phyloP scores from a whole-genome alignment of 2,888 invertebrate species.

The Drosophila yooni region DNA sequence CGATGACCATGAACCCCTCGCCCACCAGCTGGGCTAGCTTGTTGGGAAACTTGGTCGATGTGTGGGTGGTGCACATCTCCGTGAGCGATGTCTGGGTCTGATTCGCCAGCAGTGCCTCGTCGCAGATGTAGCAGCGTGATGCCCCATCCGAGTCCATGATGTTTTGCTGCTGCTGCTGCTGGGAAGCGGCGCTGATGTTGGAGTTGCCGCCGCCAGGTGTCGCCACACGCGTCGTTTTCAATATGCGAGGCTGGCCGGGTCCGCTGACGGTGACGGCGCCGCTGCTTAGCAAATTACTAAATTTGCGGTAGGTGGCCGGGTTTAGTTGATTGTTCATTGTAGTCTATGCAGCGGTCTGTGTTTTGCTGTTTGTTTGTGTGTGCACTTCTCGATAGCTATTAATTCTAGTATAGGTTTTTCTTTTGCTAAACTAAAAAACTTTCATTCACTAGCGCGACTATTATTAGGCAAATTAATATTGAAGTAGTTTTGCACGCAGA shows the following conservation, averaged over 20 bases:
- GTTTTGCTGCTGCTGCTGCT: slow-evolving; percentile 51
- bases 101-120: slow-evolving; percentile 81
- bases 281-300: slow-evolving; percentile 85
- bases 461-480: slow-evolving; percentile 4
- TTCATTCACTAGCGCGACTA: slow-evolving; percentile 24
- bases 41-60: slow-evolving; percentile 85
- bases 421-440: slow-evolving; percentile 12
- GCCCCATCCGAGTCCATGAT: slow-evolving; percentile 56
- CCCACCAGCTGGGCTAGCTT: slow-evolving; percentile 86
- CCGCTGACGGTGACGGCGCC: slow-evolving; percentile 85
- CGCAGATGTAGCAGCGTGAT: slow-evolving; percentile 85
- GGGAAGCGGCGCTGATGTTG: slow-evolving; percentile 57
- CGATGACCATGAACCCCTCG: slow-evolving; percentile 85
- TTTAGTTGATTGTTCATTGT: slow-evolving; percentile 84
- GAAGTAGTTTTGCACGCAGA: slow-evolving; percentile 1
- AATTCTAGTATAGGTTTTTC: slow-evolving; percentile 45
- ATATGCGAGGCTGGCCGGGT: slow-evolving; percentile 84
- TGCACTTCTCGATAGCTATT: slow-evolving; percentile 45
- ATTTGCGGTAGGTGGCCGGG: slow-evolving; percentile 84
- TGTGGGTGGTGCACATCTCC: slow-evolving; percentile 84
- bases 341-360: slow-evolving; percentile 13
- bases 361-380: slow-evolving; percentile 6
- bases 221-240: slow-evolving; percentile 74
- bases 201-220: slow-evolving; percentile 49
- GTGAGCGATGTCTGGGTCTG: slow-evolving; percentile 82